These are phyloP conservation scores for Cygnus atratus DNA, from an alignment of 2,113 vertebrate genomes.

Conservation along the genomic window DNA sequence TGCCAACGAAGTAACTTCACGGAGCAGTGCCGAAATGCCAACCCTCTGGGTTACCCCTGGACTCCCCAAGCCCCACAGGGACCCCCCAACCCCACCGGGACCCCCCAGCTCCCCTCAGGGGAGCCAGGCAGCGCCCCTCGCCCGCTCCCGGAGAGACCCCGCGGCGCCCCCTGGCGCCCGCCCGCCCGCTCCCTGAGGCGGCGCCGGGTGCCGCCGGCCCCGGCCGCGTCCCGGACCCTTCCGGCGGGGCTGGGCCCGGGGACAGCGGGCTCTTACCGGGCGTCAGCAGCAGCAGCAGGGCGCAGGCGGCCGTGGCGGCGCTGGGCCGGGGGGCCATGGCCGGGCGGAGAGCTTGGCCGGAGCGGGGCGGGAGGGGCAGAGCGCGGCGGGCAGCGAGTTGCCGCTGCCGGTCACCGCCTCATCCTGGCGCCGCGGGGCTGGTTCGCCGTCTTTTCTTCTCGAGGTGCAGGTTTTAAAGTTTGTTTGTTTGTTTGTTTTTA, in stretches of 20 bases:
- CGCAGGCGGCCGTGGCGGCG: background rate
- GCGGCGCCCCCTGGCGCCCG: background rate
- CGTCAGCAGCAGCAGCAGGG: slow-evolving; percentile 51
- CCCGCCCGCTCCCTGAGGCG: too few relatives aligned
- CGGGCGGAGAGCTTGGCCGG: background rate
- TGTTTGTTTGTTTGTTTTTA: background rate
- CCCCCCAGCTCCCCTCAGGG: too few relatives aligned
- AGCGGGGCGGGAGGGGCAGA: background rate
- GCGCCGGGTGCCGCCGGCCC: background rate
- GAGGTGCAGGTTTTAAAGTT: background rate
- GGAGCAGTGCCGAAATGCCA: too few relatives aligned
- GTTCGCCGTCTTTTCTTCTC: background rate
- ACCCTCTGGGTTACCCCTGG: too few relatives aligned
- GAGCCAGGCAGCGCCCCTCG: background rate
- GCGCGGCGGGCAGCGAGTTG: background rate
- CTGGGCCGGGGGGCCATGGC: background rate
- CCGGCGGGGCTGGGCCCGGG: background rate
- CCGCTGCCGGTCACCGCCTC: background rate
- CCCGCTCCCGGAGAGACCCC: background rate
- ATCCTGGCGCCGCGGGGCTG: background rate
- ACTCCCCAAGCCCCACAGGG: too few relatives aligned
- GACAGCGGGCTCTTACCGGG: slow-evolving; percentile 44
- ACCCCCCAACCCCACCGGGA: background rate
- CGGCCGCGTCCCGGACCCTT: too few relatives aligned
- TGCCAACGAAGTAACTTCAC: too few relatives aligned